Conservation (phyloP, 2,113 vertebrate genomes). For the Bagarius yarrelli region DNA sequence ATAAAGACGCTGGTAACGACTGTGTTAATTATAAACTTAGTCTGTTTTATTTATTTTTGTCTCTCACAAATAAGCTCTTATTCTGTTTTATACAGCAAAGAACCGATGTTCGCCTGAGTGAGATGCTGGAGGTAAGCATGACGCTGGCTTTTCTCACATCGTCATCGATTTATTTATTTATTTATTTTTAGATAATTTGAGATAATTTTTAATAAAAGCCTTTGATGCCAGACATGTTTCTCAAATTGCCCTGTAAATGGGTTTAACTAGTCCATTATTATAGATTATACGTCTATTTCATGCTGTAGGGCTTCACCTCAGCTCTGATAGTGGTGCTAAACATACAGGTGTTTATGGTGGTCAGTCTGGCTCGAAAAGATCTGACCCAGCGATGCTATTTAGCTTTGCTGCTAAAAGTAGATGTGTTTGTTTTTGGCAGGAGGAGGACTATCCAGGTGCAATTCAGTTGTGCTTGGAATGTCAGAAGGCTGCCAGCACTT, state of each 20-base stretch:
- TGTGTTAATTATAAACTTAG: conserved; percentile 17
- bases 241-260: conserved; percentile 4
- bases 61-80: neutral
- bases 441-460: conserved; percentile 97
- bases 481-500: conserved; percentile 97
- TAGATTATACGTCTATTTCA: neutral
- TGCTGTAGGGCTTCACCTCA: neutral
- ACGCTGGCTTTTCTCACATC: neutral
- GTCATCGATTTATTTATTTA: neutral
- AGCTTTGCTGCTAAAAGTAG: neutral
- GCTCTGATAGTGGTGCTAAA: neutral
- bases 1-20: conserved; percentile 93
- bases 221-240: neutral
- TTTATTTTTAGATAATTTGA: conserved; percentile 6
- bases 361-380: neutral
- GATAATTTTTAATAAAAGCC: conserved; percentile 20
- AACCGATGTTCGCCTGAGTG: conserved; percentile 94
- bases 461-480: conserved; percentile 97
- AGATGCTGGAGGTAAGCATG: conserved; percentile 93
- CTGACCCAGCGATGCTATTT: neutral
- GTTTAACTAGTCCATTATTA: conserved; percentile 5
- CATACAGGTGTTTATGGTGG: neutral
- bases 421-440: conserved; percentile 68
- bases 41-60: neutral
- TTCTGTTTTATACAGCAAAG: conserved; percentile 84